Conservation (phyloP, 2,797 vertebrate genomes). For the Valencia hispanica region DNA sequence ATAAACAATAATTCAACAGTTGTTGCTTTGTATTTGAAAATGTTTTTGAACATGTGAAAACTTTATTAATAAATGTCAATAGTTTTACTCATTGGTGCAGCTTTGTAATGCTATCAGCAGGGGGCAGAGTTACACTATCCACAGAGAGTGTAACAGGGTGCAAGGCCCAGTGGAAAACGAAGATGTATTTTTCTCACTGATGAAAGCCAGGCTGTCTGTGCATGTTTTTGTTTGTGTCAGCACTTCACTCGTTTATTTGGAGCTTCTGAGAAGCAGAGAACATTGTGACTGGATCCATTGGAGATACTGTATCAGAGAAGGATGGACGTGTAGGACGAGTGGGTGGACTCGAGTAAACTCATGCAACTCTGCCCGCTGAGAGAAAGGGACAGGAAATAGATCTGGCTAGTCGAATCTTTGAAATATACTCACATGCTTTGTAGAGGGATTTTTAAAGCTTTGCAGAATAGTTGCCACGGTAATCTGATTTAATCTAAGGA, state of each 20-base stretch:
- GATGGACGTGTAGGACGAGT: slow-evolving; percentile 7
- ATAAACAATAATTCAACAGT: background rate
- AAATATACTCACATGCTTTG: no score
- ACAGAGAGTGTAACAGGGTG: background rate
- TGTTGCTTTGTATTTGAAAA: background rate
- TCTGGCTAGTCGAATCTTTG: background rate
- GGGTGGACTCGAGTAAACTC: slow-evolving; percentile 29
- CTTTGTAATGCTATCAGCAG: slow-evolving; percentile 37
- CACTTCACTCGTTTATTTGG: slow-evolving; percentile 10
- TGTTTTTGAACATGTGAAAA: background rate
- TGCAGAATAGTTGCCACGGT: background rate
- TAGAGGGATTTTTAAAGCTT: background rate
- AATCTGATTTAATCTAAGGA: slow-evolving; percentile 43
- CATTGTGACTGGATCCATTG: background rate
- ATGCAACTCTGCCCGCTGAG: slow-evolving; percentile 10
- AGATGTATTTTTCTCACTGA: background rate
- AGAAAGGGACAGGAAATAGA: slow-evolving; percentile 3
- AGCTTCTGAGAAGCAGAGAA: background rate
- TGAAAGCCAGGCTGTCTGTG: background rate
- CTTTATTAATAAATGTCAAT: no score
- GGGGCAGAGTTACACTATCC: slow-evolving; percentile 39
- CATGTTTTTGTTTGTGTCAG: slow-evolving; percentile 9
- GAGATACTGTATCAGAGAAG: background rate
- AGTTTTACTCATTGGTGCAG: background rate
- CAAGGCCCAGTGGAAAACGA: background rate